Percentiles rank a stretch among this genome's conserved stretches.
These are phyloP conservation scores for Epizoanthus rinbou DNA, from an alignment of 92 coral and sea anemone species.

Conservation along the genomic window DNA sequence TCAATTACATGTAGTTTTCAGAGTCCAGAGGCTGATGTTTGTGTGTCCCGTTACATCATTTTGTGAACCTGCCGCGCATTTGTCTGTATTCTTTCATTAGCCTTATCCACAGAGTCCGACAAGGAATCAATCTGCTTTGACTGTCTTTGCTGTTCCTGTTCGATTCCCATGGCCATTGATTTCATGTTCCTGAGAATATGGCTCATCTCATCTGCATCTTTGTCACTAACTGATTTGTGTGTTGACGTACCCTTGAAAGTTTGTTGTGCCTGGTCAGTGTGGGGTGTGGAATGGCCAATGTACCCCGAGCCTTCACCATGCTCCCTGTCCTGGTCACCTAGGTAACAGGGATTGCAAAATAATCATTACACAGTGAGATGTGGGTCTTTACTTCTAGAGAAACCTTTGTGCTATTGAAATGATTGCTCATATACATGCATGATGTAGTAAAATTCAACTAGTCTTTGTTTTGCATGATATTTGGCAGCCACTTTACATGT, in stretches of 20 bases:
- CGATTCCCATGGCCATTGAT: slow-evolving; percentile 87
- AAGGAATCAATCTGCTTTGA: slow-evolving; percentile 75
- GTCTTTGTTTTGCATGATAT: no score
- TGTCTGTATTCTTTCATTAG: slow-evolving; percentile 78
- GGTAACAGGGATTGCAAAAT: not conserved
- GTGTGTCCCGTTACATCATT: slow-evolving; percentile 36
- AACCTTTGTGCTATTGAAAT: no score
- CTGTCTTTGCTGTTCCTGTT: slow-evolving; percentile 86
- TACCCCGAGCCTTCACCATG: not conserved
- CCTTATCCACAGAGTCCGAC: slow-evolving; percentile 95
- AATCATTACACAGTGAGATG: not conserved
- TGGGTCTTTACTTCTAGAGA: no score
- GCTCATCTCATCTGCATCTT: slow-evolving; percentile 89
- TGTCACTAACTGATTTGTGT: slow-evolving; percentile 60
- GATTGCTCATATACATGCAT: no score
- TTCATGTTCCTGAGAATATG: slow-evolving; percentile 79
- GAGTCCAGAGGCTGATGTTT: not conserved
- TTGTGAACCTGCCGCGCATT: slow-evolving; percentile 65
- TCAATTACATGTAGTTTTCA: no score
- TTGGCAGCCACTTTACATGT: no score
- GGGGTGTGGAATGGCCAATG: not conserved
- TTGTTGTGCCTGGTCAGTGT: not conserved
- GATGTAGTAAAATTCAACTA: no score
- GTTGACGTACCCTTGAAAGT: not conserved
- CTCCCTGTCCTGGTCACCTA: not conserved